phyloP scores from a whole-genome alignment of 1,140 invertebrate species.

The Orius insidiosus region DNA sequence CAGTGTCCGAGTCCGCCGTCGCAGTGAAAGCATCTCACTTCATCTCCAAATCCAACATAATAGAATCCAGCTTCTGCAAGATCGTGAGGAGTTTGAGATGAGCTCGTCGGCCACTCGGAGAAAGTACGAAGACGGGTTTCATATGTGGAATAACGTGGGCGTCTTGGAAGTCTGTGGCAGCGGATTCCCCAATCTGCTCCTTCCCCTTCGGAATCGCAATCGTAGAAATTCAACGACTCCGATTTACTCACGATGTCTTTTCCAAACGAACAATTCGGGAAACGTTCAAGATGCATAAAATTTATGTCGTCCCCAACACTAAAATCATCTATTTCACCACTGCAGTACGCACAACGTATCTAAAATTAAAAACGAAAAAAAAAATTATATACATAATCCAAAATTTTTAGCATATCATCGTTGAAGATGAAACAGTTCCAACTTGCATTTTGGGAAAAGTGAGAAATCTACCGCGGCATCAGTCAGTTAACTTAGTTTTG shows the following conservation, averaged over 20 bases:
- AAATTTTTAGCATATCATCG: too few species aligned
- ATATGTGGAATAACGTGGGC: slow-evolving; percentile 39
- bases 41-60: slow-evolving; percentile 44
- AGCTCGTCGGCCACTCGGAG: slow-evolving; percentile 37
- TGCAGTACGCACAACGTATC: slow-evolving; percentile 71
- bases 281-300: slow-evolving; percentile 50
- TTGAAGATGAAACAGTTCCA: too few species aligned
- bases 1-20: slow-evolving; percentile 71
- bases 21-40: slow-evolving; percentile 84
- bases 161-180: slow-evolving; percentile 38
- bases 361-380: slow-evolving; percentile 21
- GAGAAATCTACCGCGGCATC: too few species aligned
- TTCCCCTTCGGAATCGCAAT: slow-evolving; percentile 11
- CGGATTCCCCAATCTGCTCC: slow-evolving; percentile 32
- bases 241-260: slow-evolving; percentile 7
- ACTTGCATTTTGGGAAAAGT: too few species aligned
- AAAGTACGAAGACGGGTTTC: slow-evolving; percentile 46
- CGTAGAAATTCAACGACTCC: slow-evolving; percentile 9
- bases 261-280: slow-evolving; percentile 39
- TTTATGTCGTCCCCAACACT: slow-evolving; percentile 52
- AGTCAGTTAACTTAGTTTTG: too few species aligned
- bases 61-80: slow-evolving; percentile 62
- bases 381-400: not conserved
- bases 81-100: slow-evolving; percentile 43
- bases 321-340: slow-evolving; percentile 53